Percentiles rank a stretch among this genome's conserved stretches.
phyloP scores from a whole-genome alignment of 2,797 vertebrate species.

The Xiphorhynchus erythropygius region DNA sequence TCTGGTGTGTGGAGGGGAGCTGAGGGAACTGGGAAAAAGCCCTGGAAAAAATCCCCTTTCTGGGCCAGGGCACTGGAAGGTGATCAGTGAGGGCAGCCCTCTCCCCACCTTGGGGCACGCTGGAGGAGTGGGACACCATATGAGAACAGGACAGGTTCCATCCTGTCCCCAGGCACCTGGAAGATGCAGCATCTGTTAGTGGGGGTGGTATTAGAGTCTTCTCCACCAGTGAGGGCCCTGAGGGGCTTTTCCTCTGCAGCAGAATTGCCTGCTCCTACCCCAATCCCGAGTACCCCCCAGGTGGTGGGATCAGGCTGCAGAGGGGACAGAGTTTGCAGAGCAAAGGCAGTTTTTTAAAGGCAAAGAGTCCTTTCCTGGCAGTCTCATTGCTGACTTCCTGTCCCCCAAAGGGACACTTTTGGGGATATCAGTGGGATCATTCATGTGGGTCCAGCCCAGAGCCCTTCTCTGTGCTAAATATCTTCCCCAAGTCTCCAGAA shows the following conservation, averaged over 20 bases:
- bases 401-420: neutral
- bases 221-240: rapidly evolving
- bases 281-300: neutral
- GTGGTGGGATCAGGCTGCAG: neutral
- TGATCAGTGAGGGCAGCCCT: neutral
- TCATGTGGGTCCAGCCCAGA: neutral
- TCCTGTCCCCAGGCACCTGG: rapidly evolving
- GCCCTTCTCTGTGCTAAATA: neutral
- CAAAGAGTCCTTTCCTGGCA: neutral
- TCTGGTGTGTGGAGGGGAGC: neutral
- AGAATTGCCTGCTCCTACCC: neutral
- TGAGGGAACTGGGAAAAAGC: neutral
- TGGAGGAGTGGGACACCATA: neutral
- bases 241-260: neutral
- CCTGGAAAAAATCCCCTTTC: neutral
- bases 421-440: neutral
- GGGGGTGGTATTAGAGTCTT: neutral
- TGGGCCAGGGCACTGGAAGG: neutral
- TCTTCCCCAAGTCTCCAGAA: neutral
- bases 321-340: neutral
- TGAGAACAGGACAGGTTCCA: neutral
- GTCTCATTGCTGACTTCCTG: neutral
- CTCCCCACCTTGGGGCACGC: rapidly evolving
- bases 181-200: neutral
- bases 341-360: rapidly evolving